These are phyloP conservation scores for Gymnorhina tibicen DNA, from an alignment of 2,113 vertebrate genomes.

Conservation along the genomic window DNA sequence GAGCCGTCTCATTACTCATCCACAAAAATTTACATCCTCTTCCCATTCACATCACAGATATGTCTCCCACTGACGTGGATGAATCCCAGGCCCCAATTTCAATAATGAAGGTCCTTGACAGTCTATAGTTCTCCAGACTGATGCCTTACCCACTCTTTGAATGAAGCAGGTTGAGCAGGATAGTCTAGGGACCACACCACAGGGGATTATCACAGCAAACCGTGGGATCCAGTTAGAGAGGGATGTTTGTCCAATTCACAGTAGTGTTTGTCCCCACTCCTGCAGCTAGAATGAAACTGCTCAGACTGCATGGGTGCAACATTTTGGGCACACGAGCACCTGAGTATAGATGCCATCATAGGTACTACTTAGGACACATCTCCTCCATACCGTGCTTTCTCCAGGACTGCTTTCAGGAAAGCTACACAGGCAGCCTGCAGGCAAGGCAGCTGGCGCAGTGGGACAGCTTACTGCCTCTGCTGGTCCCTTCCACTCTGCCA, in stretches of 20 bases:
- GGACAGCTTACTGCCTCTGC: not conserved
- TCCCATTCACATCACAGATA: not conserved
- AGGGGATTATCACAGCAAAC: not conserved
- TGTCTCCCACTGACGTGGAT: not conserved
- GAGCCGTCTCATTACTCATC: not conserved
- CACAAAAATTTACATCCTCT: not conserved
- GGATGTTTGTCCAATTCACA: not conserved
- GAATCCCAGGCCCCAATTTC: not conserved
- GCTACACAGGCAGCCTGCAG: not conserved
- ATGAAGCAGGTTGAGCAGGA: not conserved
- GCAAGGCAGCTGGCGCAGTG: not conserved
- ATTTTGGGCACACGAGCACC: fast-evolving
- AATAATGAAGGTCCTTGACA: not conserved
- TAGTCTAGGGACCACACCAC: not conserved
- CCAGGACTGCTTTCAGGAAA: not conserved
- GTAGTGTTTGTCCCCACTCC: not conserved
- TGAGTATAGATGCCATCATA: not conserved
- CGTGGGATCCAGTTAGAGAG: not conserved
- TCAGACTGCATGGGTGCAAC: not conserved
- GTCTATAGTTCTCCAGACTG: fast-evolving
- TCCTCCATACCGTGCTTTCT: fast-evolving
- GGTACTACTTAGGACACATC: not conserved
- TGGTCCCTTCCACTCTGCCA: fast-evolving
- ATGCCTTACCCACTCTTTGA: not conserved
- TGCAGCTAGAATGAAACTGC: not conserved